Evolutionary conservation across 2,797 vertebrate species (phyloP).

Genomic region (Sternotherus odoratus): DNA sequence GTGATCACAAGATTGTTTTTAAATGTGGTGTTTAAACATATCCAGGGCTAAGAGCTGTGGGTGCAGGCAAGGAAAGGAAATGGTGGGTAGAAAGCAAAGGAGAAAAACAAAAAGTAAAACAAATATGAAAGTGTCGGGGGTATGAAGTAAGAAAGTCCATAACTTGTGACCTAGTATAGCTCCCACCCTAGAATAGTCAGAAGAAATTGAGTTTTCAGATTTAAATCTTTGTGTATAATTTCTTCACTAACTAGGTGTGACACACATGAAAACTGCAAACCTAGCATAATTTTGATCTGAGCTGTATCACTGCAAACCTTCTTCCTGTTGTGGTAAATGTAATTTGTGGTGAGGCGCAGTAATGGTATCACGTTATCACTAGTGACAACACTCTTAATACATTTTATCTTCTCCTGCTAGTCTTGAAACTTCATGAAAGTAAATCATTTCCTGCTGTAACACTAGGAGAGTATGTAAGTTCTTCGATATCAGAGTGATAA

Average conservation of each 20-base stretch:
- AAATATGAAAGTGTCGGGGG: background rate
- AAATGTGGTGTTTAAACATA: background rate
- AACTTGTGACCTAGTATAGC: slow-evolving; percentile 24
- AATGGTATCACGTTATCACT: background rate
- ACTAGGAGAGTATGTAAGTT: background rate
- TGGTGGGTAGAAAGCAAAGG: background rate
- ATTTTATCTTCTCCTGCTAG: background rate
- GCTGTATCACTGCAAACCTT: slow-evolving; percentile 7
- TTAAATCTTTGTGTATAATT: background rate
- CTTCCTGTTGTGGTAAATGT: background rate
- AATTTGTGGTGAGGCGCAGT: slow-evolving; percentile 1
- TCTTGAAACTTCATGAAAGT: background rate
- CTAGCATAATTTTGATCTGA: background rate
- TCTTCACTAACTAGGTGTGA: background rate
- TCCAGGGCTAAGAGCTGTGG: background rate
- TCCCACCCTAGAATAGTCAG: background rate
- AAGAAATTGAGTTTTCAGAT: background rate
- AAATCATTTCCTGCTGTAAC: background rate
- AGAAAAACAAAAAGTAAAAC: slow-evolving; percentile 29
- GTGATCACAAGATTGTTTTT: background rate
- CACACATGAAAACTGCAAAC: background rate
- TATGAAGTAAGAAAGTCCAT: background rate
- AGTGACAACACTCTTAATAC: background rate
- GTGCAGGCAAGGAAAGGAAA: background rate
- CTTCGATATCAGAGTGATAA: background rate